Percentiles rank a stretch among this genome's conserved stretches.
phyloP scores from a whole-genome alignment of 2,888 invertebrate species.

The Epinotia bilunana region DNA sequence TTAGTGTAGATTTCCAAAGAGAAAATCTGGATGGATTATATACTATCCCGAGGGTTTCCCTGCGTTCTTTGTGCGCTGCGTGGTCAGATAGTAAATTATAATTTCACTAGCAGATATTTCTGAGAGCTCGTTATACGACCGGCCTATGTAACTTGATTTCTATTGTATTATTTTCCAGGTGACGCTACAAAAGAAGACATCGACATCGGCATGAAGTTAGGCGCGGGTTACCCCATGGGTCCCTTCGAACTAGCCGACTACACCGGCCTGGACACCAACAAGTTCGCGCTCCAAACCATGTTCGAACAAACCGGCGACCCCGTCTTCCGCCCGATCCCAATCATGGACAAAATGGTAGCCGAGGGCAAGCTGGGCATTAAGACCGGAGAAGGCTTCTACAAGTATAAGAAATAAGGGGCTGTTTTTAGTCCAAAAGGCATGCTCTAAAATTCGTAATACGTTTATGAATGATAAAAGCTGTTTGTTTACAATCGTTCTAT shows the following conservation, averaged over 20 bases:
- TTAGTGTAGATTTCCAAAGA: no score
- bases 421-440: not conserved
- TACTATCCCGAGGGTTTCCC: no score
- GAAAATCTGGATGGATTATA: no score
- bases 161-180: conserved; percentile 66
- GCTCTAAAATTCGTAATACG: not conserved
- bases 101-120: no score
- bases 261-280: conserved; percentile 92
- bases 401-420: conserved; percentile 77
- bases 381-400: conserved; percentile 93
- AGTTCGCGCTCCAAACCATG: conserved; percentile 88
- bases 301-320: conserved; percentile 79
- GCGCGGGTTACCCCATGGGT: conserved; percentile 96
- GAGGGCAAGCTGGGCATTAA: conserved; percentile 93
- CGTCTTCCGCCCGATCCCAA: conserved; percentile 82
- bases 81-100: no score
- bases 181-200: conserved; percentile 91
- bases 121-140: not conserved
- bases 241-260: conserved; percentile 94
- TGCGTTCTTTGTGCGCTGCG: no score
- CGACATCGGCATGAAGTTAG: conserved; percentile 95
- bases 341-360: conserved; percentile 88
- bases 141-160: not conserved
- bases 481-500: not conserved
- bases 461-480: not conserved